Evolutionary conservation across 2,888 invertebrate genomes (phyloP), one percentile per base, ranked within the genome.

Genomic region (Ophonus ardosiacus): DNA sequence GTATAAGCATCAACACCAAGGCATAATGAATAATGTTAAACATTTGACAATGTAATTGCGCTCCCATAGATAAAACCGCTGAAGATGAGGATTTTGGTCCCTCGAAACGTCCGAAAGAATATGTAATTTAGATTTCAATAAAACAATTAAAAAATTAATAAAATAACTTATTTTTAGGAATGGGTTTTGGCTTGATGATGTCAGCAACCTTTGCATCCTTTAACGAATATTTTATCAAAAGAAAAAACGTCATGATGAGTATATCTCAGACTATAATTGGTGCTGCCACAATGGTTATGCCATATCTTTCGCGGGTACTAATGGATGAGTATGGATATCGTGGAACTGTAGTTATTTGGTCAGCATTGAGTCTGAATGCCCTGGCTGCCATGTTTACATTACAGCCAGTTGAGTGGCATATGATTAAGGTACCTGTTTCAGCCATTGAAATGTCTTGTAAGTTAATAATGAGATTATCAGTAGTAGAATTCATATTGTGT

Each of bases 351-450:
- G 93, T 94, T 7, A 89, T 96, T 43, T 91, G 95, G 13, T 94
- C 95, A 86, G 96, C 93, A 0, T 89, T 96, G 43, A 95, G 95
- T 88, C 90, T 95, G 13, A 93, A 96, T 88, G 91, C 94, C 17
- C 90, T 96, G 21, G 92, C 94, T 40, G 96, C 95, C 0, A 95
- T 95, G 94, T 88, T 94, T 65, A 91, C 95, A 59, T 94, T 96
- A 94, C 95, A 96, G 87, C 96, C 96, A 0, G 94, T 95, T 0
- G 94, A 95, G 89, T 95, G 95, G 95, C 95, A 96, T 88, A 91
- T 94, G 91, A 91, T 92, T 89, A 91, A 90, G 88, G 86, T 87
- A 87, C 83, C 89, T 88, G 56, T 87, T 85, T 24, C 91, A 90
- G 59, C 89, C 88, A 15, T 59, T 78, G 65, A 89, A 88, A 40